Base-by-base conservation (phyloP, 2,113 vertebrate genomes). In the Hiodon tergisus region DNA sequence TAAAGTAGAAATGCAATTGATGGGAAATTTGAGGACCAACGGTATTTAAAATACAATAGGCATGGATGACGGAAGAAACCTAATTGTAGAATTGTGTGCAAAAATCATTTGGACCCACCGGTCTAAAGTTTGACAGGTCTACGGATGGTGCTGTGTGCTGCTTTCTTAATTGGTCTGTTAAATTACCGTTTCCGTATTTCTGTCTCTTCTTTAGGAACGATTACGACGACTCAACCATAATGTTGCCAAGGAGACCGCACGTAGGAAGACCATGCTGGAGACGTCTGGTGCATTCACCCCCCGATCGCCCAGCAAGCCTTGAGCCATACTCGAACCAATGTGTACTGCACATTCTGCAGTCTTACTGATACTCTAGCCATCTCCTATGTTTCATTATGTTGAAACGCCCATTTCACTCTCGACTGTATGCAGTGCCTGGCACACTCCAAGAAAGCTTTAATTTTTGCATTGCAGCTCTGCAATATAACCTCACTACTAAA, bases 181-280 rank as follows among this genome's bases (percentile, higher is more conserved):
- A 31, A 31, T 31, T 31, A 31, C 31, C 31, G 31, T 31, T 31
- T 59, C 8, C 58, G 3, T 59, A 71, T 5, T 60, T 71, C 46
- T n/a, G 10, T 13, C 16, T 14, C 31, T 59, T 8, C 31, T 71
- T 9, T 58, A 98, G 95, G 96, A 98, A 70, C 86, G 95, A 13
- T 86, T 98, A 82, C 83, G 95, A 75, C 76, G 95, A 74, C 87
- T 98, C 70, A 96, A 95, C 83, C 96, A 97, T 84, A 96, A 93
- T 46, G 94, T 99, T 72, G 95, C 94, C 71, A 97, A 97, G 84
- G 97, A 98, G 88, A 98, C 94, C 0, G 91, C 94, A 2, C 79
- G 94, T 1, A 91, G 95, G 62, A 95, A 93, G 69, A 95, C 95
- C 0, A 92, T 98, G 92, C 87, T 99, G 80, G 96, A 98, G 80